Base-by-base conservation (phyloP, 2,888 invertebrate genomes). In the Argyresthia goedartella region DNA sequence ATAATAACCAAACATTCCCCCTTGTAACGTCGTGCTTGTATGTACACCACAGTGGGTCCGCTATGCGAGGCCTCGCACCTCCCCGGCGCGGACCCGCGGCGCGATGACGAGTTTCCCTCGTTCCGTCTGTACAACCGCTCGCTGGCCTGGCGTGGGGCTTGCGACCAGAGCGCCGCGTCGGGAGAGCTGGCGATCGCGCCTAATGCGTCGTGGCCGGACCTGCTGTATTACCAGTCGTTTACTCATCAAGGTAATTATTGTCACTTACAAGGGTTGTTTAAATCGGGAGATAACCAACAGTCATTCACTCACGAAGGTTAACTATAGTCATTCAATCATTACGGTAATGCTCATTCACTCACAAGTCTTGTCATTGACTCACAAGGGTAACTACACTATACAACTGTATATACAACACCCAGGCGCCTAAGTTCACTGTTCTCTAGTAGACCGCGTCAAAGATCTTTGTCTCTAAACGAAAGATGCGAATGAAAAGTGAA, bases 211-310 rank as follows among this genome's bases (percentile, higher is more conserved):
- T 96, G 96, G 93, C 97, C 98, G 0, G 96, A 97, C 76, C 84
- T 91, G 34, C 95, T 98, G 16, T 98, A 97, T 79, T 96, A 96
- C 74, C 94, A 98, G 85, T 96, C 96, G 55, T 97, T 95, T 79
- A 95, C 95, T 4, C 96, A 96, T 65, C 90, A 94, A 33, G 95
- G 97, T 79, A 34, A 7, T 52, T 48, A 2, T 13, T 9, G n/a
- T n/a, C n/a, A n/a, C n/a, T n/a, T n/a, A n/a, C n/a, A n/a, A n/a
- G n/a, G n/a, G n/a, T n/a, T n/a, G n/a, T n/a, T n/a, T n/a, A n/a
- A n/a, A n/a, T n/a, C n/a, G n/a, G n/a, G n/a, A n/a, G n/a, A n/a
- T 39, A 39, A n/a, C 39, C 39, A 39, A 39, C 39, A 39, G 9
- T 39, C 39, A 39, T 39, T 39, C 9, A 9, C 9, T 4, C 6